Conservation (phyloP, 2,888 invertebrate species). For the Ectropis crepuscularia region DNA sequence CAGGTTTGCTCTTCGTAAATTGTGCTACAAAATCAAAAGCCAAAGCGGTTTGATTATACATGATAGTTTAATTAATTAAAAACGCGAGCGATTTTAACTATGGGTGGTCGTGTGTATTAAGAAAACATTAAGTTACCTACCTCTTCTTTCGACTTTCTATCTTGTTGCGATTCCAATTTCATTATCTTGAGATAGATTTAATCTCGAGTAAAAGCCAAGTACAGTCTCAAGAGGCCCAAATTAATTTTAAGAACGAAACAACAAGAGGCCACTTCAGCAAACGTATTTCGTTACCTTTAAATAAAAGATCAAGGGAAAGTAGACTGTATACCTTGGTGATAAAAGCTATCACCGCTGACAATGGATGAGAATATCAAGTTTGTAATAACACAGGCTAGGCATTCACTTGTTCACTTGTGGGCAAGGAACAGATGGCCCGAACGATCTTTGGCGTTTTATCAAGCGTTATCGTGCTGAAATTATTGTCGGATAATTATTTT, state of each 20-base stretch:
- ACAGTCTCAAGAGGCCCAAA: conserved; percentile 76
- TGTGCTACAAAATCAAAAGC: too few relatives aligned
- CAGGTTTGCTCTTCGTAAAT: too few relatives aligned
- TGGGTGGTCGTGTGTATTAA: conserved; percentile 14
- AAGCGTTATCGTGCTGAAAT: conserved; percentile 64
- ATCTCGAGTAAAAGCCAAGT: conserved; percentile 65
- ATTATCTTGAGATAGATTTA: conserved; percentile 74
- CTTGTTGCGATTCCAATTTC: conserved; percentile 64
- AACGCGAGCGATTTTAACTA: not conserved
- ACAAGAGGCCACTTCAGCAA: conserved; percentile 46
- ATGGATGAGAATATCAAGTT: conserved; percentile 5
- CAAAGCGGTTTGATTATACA: too few relatives aligned
- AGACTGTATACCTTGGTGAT: conserved; percentile 40
- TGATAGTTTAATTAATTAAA: not conserved
- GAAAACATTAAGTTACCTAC: conserved; percentile 19
- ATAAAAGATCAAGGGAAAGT: conserved; percentile 38
- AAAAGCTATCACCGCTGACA: conserved; percentile 35
- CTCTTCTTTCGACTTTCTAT: conserved; percentile 45
- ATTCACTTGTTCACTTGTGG: conserved; percentile 64
- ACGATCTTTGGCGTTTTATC: conserved; percentile 65
- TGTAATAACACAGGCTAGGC: conserved; percentile 33
- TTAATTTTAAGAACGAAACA: conserved; percentile 80
- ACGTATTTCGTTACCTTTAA: conserved; percentile 21
- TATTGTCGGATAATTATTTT: conserved; percentile 73
- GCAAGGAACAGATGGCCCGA: conserved; percentile 77